phyloP scores from a whole-genome alignment of 2,797 vertebrate genomes.

The Molossus molossus region DNA sequence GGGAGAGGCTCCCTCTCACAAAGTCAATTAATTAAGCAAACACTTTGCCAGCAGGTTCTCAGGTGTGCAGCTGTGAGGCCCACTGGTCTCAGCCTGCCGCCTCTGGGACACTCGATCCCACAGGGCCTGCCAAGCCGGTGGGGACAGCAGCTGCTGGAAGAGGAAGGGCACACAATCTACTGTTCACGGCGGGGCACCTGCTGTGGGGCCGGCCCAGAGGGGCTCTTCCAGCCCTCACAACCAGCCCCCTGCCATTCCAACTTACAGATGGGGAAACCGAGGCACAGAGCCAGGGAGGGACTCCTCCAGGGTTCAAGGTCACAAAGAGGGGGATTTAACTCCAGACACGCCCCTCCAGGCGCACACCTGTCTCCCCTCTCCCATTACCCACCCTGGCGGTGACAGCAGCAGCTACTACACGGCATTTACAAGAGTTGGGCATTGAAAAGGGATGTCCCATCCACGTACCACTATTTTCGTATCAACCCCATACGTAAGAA shows the following conservation, averaged over 20 bases:
- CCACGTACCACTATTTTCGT: accelerated
- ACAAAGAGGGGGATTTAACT: not conserved
- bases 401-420: accelerated
- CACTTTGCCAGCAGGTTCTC: constrained; percentile 88
- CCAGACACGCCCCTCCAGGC: not conserved
- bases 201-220: accelerated
- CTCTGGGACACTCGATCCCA: constrained; percentile 72
- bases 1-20: constrained; percentile 79
- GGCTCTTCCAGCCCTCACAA: not conserved
- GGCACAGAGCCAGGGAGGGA: not conserved
- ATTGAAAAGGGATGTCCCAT: accelerated
- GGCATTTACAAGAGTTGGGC: too few species aligned
- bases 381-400: not conserved
- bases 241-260: too few species aligned
- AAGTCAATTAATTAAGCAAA: constrained; percentile 91
- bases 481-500: not conserved
- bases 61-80: constrained; percentile 87
- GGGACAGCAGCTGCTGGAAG: not conserved
- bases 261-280: not conserved
- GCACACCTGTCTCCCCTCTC: not conserved
- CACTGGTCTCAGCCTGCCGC: constrained; percentile 75
- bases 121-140: not conserved
- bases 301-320: not conserved
- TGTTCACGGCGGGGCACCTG: accelerated
- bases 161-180: too few species aligned